Evolutionary conservation across 2,113 vertebrate species (phyloP).

Genomic region (Phylloscopus trochilus): DNA sequence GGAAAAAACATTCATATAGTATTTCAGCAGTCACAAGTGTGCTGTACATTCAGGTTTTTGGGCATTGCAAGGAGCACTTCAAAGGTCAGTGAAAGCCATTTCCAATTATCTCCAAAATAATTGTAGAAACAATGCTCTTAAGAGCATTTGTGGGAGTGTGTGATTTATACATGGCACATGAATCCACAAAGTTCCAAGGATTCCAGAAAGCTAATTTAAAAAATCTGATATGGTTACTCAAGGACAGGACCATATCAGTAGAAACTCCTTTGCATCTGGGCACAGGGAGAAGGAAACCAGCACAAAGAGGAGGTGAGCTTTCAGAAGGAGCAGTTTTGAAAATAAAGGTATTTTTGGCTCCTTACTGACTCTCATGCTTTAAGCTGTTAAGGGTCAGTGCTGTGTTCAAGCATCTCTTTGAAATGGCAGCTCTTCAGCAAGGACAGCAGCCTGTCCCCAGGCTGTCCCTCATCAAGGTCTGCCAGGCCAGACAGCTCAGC

Average conservation of each 20-base stretch:
- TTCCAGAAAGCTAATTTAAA: not conserved
- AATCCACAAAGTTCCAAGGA: not conserved
- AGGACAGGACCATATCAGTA: not conserved
- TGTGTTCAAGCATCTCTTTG: not conserved
- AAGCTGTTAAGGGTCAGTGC: not conserved
- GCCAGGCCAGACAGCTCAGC: not conserved
- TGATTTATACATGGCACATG: not conserved
- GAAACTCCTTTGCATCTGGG: not conserved
- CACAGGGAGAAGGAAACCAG: not conserved
- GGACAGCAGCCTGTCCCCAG: not conserved
- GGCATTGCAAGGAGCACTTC: not conserved
- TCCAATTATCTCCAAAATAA: not conserved
- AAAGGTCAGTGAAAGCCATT: not conserved
- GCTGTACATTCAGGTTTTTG: not conserved
- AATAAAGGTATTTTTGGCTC: not conserved
- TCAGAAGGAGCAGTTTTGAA: not conserved
- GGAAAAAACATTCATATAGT: not conserved
- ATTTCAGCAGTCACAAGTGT: not conserved
- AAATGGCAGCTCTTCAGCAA: not conserved
- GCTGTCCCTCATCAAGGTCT: not conserved
- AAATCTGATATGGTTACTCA: not conserved
- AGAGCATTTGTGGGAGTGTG: not conserved
- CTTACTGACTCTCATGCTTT: not conserved
- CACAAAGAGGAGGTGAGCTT: rapidly evolving
- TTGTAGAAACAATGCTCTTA: not conserved